phyloP scores from a whole-genome alignment of 30 jellyfish, hydroid and myxozoan species.

The Aurelia sp. region DNA sequence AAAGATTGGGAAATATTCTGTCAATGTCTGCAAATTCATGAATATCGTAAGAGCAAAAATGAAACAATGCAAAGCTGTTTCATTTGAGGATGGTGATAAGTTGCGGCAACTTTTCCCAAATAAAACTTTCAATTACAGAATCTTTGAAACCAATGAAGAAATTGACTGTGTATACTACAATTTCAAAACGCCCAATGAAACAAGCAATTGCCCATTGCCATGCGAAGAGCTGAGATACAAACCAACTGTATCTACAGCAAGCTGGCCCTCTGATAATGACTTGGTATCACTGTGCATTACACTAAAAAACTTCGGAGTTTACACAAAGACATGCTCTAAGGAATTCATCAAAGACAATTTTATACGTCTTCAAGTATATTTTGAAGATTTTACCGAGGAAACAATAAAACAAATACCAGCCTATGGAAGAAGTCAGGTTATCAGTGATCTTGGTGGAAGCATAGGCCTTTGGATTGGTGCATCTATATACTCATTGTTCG shows the following conservation, averaged over 20 bases:
- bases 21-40: background rate
- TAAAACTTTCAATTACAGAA: background rate
- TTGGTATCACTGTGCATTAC: background rate
- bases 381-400: conserved; percentile 48
- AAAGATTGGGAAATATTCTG: background rate
- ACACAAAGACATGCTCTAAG: conserved; percentile 12
- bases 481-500: conserved; percentile 55
- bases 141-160: background rate
- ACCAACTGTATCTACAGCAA: conserved; percentile 10
- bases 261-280: conserved; percentile 24
- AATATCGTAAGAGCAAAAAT: background rate
- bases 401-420: conserved; percentile 42
- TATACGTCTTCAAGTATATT: conserved; percentile 21
- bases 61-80: background rate
- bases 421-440: conserved; percentile 8
- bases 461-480: conserved; percentile 68
- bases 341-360: conserved; percentile 7
- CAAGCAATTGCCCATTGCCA: conserved; percentile 35
- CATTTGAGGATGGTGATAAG: background rate
- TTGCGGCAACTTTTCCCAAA: background rate
- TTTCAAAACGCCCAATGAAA: background rate
- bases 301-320: background rate
- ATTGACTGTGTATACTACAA: background rate
- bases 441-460: conserved; percentile 66
- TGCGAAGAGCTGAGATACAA: conserved; percentile 34